Evolutionary conservation across 2,113 vertebrate genomes (phyloP).

Genomic region (Antigone vipio): DNA sequence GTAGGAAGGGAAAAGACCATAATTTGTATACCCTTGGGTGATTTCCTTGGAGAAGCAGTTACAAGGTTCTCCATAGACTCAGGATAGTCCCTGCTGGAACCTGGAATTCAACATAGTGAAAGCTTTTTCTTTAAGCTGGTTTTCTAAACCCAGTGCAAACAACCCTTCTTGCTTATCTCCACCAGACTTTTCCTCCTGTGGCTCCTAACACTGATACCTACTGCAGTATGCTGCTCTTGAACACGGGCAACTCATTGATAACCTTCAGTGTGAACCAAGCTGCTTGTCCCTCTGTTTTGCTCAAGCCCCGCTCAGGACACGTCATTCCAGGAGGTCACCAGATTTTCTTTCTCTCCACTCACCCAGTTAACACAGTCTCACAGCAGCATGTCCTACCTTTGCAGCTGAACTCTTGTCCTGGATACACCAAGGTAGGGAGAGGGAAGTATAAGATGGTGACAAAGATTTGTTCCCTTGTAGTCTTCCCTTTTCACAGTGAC

Average conservation of each 20-base stretch:
- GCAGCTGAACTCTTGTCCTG: constrained; percentile 81
- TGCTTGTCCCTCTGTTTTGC: constrained; percentile 62
- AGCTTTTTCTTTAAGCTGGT: not conserved
- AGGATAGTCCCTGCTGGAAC: not conserved
- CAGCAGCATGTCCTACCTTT: constrained; percentile 75
- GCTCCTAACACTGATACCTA: constrained; percentile 60
- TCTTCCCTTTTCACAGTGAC: not conserved
- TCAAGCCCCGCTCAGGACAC: constrained; percentile 80
- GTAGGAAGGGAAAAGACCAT: not conserved
- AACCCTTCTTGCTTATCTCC: not conserved
- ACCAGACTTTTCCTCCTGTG: constrained; percentile 85
- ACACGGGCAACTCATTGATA: constrained; percentile 75
- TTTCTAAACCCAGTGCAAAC: not conserved
- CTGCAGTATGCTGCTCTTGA: constrained; percentile 81
- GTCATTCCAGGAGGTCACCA: constrained; percentile 81
- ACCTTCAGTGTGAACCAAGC: constrained; percentile 76
- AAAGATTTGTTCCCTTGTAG: not conserved
- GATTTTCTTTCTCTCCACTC: constrained; percentile 81
- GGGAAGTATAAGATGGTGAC: not conserved
- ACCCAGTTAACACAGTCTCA: constrained; percentile 65
- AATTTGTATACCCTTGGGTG: not conserved
- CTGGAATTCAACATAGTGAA: not conserved
- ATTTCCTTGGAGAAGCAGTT: not conserved
- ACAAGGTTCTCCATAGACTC: not conserved
- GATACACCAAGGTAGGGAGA: constrained; percentile 80